Percentiles rank a stretch among this genome's conserved stretches.
Conservation (phyloP, 2,797 vertebrate genomes). For the Novumbra hubbsi region DNA sequence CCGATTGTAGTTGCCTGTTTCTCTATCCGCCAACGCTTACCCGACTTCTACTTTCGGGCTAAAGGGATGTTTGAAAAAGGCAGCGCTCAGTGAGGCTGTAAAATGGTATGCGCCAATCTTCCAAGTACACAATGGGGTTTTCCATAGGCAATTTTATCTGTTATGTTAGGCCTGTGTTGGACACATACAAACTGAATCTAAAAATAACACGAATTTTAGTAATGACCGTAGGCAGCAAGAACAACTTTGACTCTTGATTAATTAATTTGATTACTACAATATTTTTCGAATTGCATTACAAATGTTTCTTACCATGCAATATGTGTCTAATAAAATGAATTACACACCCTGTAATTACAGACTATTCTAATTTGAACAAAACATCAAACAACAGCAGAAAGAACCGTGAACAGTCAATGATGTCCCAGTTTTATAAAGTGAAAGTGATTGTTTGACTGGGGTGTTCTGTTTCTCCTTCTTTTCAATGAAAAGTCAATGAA, state of each 20-base stretch:
- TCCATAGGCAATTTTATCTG: slow-evolving; percentile 37
- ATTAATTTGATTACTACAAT: background rate
- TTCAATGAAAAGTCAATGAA: slow-evolving; percentile 5
- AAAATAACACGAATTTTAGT: background rate
- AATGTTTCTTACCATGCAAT: background rate
- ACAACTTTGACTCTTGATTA: background rate
- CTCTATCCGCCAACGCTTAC: slow-evolving; percentile 1
- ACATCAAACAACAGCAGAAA: background rate
- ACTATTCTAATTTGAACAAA: background rate
- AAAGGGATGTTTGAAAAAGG: slow-evolving; percentile 66
- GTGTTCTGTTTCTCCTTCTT: background rate
- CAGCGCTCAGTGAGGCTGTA: slow-evolving; percentile 45
- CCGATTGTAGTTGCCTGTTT: slow-evolving; percentile 45
- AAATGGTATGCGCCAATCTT: slow-evolving; percentile 36
- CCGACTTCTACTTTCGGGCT: slow-evolving; percentile 52
- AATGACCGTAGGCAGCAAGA: background rate
- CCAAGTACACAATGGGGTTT: slow-evolving; percentile 55
- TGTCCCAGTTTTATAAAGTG: background rate
- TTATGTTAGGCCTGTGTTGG: background rate
- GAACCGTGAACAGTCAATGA: background rate
- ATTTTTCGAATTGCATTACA: background rate
- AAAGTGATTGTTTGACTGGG: background rate
- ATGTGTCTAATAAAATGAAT: background rate
- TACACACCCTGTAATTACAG: background rate
- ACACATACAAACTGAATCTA: background rate